Evolutionary conservation across 2,888 invertebrate species (phyloP).

Genomic region (Xylophagus ater): DNA sequence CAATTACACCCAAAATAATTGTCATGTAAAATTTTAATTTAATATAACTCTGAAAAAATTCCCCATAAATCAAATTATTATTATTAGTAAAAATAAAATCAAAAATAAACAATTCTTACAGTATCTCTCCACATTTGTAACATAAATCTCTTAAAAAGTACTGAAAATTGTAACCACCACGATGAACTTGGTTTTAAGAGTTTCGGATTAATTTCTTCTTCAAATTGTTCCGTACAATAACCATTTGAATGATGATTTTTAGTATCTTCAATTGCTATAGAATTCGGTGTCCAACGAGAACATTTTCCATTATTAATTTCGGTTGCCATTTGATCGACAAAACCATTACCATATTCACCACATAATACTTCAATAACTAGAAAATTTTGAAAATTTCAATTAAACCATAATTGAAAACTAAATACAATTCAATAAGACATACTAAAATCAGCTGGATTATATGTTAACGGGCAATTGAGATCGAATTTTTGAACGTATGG

Average conservation of each 20-base stretch:
- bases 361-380: slow-evolving; percentile 72
- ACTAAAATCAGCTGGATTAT: slow-evolving; percentile 96
- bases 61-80: too few species aligned
- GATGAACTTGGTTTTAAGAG: slow-evolving; percentile 47
- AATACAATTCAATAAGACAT: slow-evolving; percentile 32
- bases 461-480: slow-evolving; percentile 78
- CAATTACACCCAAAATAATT: slow-evolving; percentile 53
- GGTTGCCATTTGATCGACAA: slow-evolving; percentile 55
- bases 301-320: slow-evolving; percentile 55
- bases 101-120: too few species aligned
- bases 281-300: slow-evolving; percentile 41
- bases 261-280: not conserved
- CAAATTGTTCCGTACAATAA: slow-evolving; percentile 27
- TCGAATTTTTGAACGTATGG: slow-evolving; percentile 68
- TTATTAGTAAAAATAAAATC: too few species aligned
- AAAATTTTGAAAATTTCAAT: slow-evolving; percentile 13
- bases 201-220: slow-evolving; percentile 40
- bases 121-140: slow-evolving; percentile 64
- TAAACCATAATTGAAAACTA: slow-evolving; percentile 4
- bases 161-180: slow-evolving; percentile 54
- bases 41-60: slow-evolving; percentile 54
- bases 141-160: slow-evolving; percentile 57
- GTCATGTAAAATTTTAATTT: slow-evolving; percentile 58
- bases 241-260: slow-evolving; percentile 3
- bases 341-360: slow-evolving; percentile 61